phyloP scores from a whole-genome alignment of 1,140 invertebrate genomes.

The Drosophila parabipectinata region DNA sequence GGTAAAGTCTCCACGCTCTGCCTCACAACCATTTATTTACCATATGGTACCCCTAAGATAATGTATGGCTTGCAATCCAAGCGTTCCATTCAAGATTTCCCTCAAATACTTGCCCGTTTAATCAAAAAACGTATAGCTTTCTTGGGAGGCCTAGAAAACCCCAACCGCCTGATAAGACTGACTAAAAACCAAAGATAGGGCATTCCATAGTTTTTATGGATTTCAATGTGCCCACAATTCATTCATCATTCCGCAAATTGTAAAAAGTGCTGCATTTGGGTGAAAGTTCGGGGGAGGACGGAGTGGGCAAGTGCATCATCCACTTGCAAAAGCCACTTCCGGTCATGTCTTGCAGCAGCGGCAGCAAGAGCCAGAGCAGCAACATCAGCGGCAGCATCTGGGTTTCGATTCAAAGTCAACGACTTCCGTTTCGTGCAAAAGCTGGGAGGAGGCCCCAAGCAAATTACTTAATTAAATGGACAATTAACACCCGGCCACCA shows the following conservation, averaged over 20 bases:
- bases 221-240: neutral
- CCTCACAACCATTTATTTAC: conserved; percentile 23
- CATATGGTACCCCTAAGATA: conserved; percentile 8
- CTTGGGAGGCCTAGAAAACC: neutral
- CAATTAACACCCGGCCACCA: conserved; percentile 76
- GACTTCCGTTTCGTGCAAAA: conserved; percentile 66
- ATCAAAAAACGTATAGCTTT: neutral
- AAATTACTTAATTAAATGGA: conserved; percentile 83
- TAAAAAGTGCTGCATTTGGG: conserved; percentile 47
- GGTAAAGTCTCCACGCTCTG: conserved; percentile 12
- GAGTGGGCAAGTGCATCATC: conserved; percentile 13
- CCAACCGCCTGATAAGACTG: neutral
- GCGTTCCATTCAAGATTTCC: conserved; percentile 7
- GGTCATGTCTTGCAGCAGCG: conserved; percentile 47
- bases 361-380: conserved; percentile 5
- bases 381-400: conserved; percentile 35
- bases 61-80: conserved; percentile 9
- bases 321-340: conserved; percentile 63
- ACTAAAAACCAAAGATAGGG: conserved; percentile 15
- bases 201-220: conserved; percentile 11
- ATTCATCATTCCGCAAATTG: conserved; percentile 36
- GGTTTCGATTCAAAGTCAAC: conserved; percentile 76
- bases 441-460: conserved; percentile 50
- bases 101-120: conserved; percentile 48
- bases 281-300: conserved; percentile 27